Evolutionary conservation across 2,888 invertebrate genomes (phyloP), one percentile per base, ranked within the genome.

Genomic region (Mythimna impura): DNA sequence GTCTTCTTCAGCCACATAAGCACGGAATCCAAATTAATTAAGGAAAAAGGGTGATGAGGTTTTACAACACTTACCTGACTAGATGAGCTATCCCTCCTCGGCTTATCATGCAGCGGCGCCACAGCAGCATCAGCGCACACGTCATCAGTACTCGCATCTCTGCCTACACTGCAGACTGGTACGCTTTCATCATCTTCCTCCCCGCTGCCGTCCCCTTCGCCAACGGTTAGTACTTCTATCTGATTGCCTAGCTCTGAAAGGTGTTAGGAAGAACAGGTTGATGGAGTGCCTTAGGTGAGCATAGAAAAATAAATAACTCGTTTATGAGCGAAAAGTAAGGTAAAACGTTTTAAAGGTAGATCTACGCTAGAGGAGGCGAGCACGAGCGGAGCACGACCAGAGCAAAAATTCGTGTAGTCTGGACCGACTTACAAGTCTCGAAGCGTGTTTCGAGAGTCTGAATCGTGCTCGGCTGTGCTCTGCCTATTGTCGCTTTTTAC

Each of bases 161-260:
- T 88, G 0, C 92, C 93, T 78, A 96, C 90, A 63, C 95, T 94
- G 76, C 95, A 93, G 2, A 95, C 95, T 0, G 95, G 94, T 3
- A 94, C 95, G 79, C 94, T 94, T 73, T 95, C 95, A 25, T 93
- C 93, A 22, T 95, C 96, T 70, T 95, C 96, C 40, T 94, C 94
- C 0, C 95, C 95, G 69, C 95, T 93, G 47, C 92, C 91, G 36
- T 94, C 94, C 2, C 91, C 91, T 9, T 94, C 94, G 6, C 94
- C 95, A 0, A 96, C 95, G 0, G 96, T 96, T 66, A 96, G 87
- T 40, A 96, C 96, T 89, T 96, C 96, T 82, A 96, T 96, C 81
- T 96, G 96, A 87, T 96, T 96, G 52, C 96, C 96, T 84, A 96
- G 84, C 76, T 96, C 96, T 96, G 92, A 0, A 92, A 93, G 60